These are phyloP conservation scores for Argyresthia albistria DNA, from an alignment of 2,888 invertebrate species.

Conservation along the genomic window DNA sequence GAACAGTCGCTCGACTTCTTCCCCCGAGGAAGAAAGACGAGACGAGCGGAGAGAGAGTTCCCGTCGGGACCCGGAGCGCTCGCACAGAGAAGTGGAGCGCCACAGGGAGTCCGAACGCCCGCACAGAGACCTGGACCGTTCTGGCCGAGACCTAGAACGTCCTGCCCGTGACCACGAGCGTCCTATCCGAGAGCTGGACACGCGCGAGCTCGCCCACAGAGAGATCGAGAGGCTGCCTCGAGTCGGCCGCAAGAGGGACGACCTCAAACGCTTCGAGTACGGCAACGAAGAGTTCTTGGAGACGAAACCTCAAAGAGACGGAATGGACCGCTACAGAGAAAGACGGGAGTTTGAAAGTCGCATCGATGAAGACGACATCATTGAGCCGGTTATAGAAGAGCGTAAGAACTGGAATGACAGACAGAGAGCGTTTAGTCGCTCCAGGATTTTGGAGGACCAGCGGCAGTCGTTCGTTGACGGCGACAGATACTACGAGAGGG, in stretches of 20 bases:
- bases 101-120: constrained; percentile 6
- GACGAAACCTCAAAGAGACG: constrained; percentile 47
- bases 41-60: constrained; percentile 63
- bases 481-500: constrained; percentile 55
- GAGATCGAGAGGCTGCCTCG: constrained; percentile 60
- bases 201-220: constrained; percentile 44
- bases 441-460: constrained; percentile 58
- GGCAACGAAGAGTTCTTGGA: constrained; percentile 58
- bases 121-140: constrained; percentile 2
- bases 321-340: constrained; percentile 40
- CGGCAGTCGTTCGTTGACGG: constrained; percentile 56
- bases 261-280: constrained; percentile 54
- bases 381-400: constrained; percentile 57
- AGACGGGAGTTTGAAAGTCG: constrained; percentile 55
- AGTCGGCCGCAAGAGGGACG: constrained; percentile 56
- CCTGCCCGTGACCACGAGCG: constrained; percentile 30
- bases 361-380: constrained; percentile 59
- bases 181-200: not conserved
- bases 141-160: constrained; percentile 31
- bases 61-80: constrained; percentile 58
- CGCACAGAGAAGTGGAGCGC: constrained; percentile 28
- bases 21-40: constrained; percentile 65
- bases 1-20: constrained; percentile 68
- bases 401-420: constrained; percentile 58
- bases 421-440: constrained; percentile 60